Conservation (phyloP, 2,797 vertebrate genomes). For the Eremophila alpestris region DNA sequence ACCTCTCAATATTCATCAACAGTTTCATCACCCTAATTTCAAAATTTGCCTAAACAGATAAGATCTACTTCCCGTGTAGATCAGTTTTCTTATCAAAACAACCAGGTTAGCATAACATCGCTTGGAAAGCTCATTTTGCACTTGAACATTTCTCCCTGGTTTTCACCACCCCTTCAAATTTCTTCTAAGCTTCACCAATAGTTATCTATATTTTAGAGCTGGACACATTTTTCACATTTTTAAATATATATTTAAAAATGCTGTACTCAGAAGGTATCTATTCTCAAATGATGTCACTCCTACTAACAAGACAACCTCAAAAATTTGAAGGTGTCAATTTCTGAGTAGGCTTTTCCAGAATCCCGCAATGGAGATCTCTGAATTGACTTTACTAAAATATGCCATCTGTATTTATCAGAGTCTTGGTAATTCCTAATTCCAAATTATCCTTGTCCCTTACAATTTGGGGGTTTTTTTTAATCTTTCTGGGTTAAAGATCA, state of each 20-base stretch:
- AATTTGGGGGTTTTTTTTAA: not conserved
- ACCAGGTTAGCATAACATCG: not conserved
- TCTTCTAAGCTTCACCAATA: not conserved
- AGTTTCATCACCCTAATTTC: not conserved
- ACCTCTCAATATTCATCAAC: not conserved
- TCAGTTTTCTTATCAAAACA: not conserved
- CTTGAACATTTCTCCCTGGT: not conserved
- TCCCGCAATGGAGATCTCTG: not conserved
- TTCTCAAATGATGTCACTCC: not conserved
- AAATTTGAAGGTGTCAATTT: not conserved
- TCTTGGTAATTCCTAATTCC: not conserved
- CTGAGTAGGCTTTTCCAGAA: not conserved
- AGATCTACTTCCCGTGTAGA: not conserved
- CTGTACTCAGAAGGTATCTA: fast-evolving
- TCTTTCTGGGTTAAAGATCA: not conserved
- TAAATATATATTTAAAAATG: not conserved
- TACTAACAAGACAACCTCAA: not conserved
- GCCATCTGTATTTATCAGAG: not conserved
- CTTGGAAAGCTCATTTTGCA: not conserved
- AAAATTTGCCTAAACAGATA: slow-evolving; percentile 30
- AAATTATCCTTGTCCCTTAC: not conserved
- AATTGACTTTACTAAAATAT: not conserved
- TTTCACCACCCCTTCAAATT: not conserved
- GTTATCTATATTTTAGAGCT: not conserved
- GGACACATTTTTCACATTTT: not conserved